Base-by-base conservation (phyloP, 2,113 vertebrate genomes). In the Anser cygnoides region DNA sequence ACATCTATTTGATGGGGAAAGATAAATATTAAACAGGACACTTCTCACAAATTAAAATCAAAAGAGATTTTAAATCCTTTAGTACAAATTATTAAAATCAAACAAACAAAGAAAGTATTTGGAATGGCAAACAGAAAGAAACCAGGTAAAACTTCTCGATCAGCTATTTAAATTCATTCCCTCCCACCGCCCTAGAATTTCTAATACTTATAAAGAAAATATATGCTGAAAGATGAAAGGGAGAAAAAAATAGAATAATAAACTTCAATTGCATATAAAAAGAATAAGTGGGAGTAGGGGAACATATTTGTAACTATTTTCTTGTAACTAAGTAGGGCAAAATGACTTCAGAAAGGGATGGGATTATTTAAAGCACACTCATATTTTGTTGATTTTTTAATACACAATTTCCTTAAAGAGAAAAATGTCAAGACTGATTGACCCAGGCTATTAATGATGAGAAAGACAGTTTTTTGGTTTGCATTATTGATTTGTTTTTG, bases 291-390 rank as follows among this genome's bases (percentile, higher is more conserved):
- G 76, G 88, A 92, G 83, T 86, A 82, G 37, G 23, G 77, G 61
- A 95, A 91, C 39, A 84, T 72, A 93, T 87, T 96, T 92, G 77
- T 94, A 92, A 87, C 76, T 94, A 78, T 92, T 95, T 94, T 90
- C 76, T 91, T 87, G 84, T 54, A 2, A 1, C 35, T 70, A 68
- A 84, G 49, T 84, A 80, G 77, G 66, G 76, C 49, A 93, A 92
- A 95, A 73, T 76, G 2, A 89, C 62, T 92, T n/a, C 37, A 93
- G 44, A 89, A 96, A 93, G 21, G 22, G 46, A 81, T 44, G 25
- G 26, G 13, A 65, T 92, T 93, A 84, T 90, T 90, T 93, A 93
- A 96, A 92, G 13, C 14, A 78, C 44, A 7, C 13, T 78, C 26
- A 7, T 44, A 58, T 70, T 89, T 92, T 77, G 46, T 71, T 93